phyloP scores from a whole-genome alignment of 2,797 vertebrate genomes.

The Ctenochaetus hawaiiensis region DNA sequence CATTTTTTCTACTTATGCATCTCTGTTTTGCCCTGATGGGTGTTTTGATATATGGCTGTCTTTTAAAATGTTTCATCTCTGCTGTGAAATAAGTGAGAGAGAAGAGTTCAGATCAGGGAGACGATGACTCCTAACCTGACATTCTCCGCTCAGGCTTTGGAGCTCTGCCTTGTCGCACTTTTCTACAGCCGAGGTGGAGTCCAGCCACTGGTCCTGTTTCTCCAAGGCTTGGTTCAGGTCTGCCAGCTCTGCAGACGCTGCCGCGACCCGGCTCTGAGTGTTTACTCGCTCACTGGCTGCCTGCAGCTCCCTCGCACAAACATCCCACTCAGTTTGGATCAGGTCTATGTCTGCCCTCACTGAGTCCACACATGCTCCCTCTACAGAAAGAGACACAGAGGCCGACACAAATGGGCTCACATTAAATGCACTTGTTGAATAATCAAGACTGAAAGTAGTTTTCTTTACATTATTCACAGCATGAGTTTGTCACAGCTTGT shows the following conservation, averaged over 20 bases:
- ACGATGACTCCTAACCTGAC: slow-evolving; percentile 84
- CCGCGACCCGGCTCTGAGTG: slow-evolving; percentile 84
- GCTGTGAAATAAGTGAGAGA: not conserved
- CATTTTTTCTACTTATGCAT: not conserved
- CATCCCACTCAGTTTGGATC: slow-evolving; percentile 86
- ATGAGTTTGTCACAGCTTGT: not conserved
- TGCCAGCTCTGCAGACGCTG: slow-evolving; percentile 84
- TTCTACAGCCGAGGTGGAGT: slow-evolving; percentile 17
- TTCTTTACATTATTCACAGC: not conserved
- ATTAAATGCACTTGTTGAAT: not conserved
- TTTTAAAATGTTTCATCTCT: slow-evolving; percentile 14
- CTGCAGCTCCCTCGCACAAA: slow-evolving; percentile 81
- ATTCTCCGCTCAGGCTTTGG: slow-evolving; percentile 79
- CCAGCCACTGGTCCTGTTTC: slow-evolving; percentile 88
- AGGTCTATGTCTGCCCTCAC: slow-evolving; percentile 81
- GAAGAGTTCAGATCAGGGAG: slow-evolving; percentile 8
- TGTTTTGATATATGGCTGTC: not conserved
- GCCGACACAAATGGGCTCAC: not conserved
- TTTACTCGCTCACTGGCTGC: slow-evolving; percentile 83
- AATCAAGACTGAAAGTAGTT: not conserved
- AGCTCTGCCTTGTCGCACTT: slow-evolving; percentile 71
- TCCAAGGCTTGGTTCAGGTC: slow-evolving; percentile 83
- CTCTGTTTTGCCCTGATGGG: not conserved
- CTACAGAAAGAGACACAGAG: slow-evolving; percentile 49
- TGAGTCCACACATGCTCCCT: slow-evolving; percentile 68